A percentile compares a stretch with the other conserved stretches of the same genome.
Conservation (phyloP, 37 sponge, comb jelly and placozoan species). For the Aphrocallistes beatrix region DNA sequence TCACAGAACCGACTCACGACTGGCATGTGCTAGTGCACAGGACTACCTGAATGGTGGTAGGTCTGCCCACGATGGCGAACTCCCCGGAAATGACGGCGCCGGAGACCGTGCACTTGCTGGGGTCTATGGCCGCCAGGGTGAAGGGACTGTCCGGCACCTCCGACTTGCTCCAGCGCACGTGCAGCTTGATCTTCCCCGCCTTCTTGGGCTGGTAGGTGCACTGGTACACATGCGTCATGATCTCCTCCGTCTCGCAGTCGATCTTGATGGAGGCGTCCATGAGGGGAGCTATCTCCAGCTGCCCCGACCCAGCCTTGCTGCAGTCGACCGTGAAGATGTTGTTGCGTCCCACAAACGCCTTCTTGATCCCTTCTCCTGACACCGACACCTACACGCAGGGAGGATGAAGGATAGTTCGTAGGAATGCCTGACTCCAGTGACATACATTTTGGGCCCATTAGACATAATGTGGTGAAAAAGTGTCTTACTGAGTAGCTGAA, state of each 20-base stretch:
- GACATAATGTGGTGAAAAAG: too few relatives aligned
- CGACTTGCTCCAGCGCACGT: slow-evolving; percentile 43
- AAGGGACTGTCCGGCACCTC: slow-evolving; percentile 48
- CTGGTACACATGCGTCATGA: slow-evolving; percentile 25
- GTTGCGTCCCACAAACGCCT: slow-evolving; percentile 40
- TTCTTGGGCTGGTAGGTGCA: slow-evolving; percentile 41
- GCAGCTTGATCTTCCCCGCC: slow-evolving; percentile 33
- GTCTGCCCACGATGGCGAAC: background rate
- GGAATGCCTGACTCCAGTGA: background rate
- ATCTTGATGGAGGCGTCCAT: slow-evolving; percentile 1
- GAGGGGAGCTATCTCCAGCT: slow-evolving; percentile 33
- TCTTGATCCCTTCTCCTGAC: slow-evolving; percentile 33
- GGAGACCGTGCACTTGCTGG: slow-evolving; percentile 26
- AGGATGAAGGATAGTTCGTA: slow-evolving; percentile 1
- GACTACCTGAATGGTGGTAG: background rate
- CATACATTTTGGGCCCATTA: too few relatives aligned
- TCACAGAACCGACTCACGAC: background rate
- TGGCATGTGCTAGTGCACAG: background rate
- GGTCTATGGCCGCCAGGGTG: slow-evolving; percentile 37
- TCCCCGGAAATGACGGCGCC: slow-evolving; percentile 33
- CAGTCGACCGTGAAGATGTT: slow-evolving; percentile 49
- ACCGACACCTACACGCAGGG: background rate
- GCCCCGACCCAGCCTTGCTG: slow-evolving; percentile 37
- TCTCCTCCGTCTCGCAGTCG: background rate
- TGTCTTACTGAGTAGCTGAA: too few relatives aligned